Percentiles rank a stretch among this genome's conserved stretches.
These are phyloP conservation scores for Archaeoteleia sp. DNA, from an alignment of 2,888 invertebrate species.

Conservation along the genomic window DNA sequence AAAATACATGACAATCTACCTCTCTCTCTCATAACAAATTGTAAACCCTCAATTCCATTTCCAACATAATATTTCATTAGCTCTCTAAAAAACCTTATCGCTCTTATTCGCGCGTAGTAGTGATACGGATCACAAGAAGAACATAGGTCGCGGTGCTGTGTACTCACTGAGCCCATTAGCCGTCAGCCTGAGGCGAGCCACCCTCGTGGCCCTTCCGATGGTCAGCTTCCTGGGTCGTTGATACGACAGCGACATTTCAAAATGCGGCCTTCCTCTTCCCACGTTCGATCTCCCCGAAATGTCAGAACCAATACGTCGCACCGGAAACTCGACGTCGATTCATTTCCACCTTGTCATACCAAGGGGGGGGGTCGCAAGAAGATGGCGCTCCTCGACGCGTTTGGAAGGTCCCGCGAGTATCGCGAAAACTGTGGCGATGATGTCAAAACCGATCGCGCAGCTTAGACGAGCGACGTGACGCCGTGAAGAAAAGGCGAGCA, in stretches of 20 bases:
- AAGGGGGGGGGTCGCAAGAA: no score
- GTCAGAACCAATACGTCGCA: not conserved
- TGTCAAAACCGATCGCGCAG: not conserved
- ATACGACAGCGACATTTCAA: constrained; percentile 61
- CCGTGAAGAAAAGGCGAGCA: constrained; percentile 64
- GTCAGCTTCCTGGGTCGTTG: constrained; percentile 69
- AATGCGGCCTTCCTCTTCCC: no score
- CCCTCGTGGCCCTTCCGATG: constrained; percentile 69
- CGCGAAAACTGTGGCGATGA: not conserved
- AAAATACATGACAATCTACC: no score
- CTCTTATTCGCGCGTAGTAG: no score
- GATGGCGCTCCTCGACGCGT: no score
- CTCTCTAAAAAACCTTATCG: no score
- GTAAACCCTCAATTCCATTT: no score
- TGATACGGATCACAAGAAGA: no score
- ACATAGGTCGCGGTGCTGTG: no score
- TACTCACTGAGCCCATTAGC: constrained; percentile 69
- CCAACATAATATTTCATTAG: no score
- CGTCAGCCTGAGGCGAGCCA: constrained; percentile 68
- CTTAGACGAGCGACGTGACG: constrained; percentile 3
- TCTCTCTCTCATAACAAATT: no score
- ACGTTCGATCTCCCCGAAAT: not conserved
- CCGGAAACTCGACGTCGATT: not conserved
- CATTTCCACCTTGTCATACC: no score
- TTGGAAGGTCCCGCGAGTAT: not conserved